Evolutionary conservation across 1,140 invertebrate genomes (phyloP), one percentile per base, ranked within the genome.

Genomic region (Tetraneura akinire): DNA sequence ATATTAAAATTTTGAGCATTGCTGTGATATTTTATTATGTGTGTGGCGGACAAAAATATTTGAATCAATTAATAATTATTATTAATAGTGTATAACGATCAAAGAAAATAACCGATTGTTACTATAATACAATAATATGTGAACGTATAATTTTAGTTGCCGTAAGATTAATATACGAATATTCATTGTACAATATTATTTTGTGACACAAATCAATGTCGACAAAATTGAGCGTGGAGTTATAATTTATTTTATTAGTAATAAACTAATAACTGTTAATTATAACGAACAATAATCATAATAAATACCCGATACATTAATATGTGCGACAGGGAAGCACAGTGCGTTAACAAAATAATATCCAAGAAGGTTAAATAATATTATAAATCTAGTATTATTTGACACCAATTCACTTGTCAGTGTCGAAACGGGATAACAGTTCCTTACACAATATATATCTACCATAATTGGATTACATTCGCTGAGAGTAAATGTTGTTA

Each of bases 391-490:
- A 62, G 60, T n/a, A 32, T 32, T 23, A 62, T 62, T 62, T 62
- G 60, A 62, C 29, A 62, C 60, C 26, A 62, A 62, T 62, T 62
- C 29, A 62, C 60, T 62, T 62, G 60, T 62, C 60, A 62, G 29
- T 26, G 29, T 62, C 16, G 29, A 16, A 60, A 62, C 29, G 29
- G 29, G 16, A 62, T 62, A 32, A 62, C 60, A 8, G n/a, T n/a
- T n/a, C 32, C 60, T 32, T 32, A 23, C 18, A 32, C 29, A 29
- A 37, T 62, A 8, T n/a, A n/a, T n/a, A 26, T 62, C 16, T 29
- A 62, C 60, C 26, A 18, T 62, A 62, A 62, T 62, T 29, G 60
- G 18, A 62, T 62, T 62, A 62, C 26, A 62, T 62, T 62, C 60
- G 32, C 60, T 62, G 8, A 16, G 16, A 29, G 26, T 32, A 32